Evolutionary conservation across 2,888 invertebrate species (phyloP).

Genomic region (Orthonychiurus folsomi): DNA sequence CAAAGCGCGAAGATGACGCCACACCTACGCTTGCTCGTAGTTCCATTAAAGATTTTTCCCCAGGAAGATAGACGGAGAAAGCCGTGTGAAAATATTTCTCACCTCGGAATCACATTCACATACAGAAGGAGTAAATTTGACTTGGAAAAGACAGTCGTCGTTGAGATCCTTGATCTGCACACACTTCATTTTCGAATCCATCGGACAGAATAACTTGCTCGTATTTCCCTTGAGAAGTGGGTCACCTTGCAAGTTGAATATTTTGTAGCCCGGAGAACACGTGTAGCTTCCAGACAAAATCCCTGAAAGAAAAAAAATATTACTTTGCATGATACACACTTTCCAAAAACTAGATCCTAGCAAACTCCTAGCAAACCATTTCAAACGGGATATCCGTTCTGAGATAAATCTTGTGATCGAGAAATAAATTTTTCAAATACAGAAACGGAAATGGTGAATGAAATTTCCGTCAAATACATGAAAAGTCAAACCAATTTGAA

Average conservation of each 20-base stretch:
- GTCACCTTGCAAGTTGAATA: constrained; percentile 37
- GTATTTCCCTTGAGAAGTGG: constrained; percentile 36
- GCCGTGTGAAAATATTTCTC: too few species aligned
- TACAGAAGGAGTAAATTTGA: constrained; percentile 40
- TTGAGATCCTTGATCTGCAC: constrained; percentile 38
- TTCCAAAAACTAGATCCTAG: too few species aligned
- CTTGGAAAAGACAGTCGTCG: constrained; percentile 40
- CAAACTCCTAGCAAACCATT: too few species aligned
- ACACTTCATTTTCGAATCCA: constrained; percentile 39
- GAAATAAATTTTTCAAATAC: too few species aligned
- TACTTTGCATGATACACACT: not conserved
- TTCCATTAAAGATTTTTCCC: not conserved
- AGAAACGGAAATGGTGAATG: too few species aligned
- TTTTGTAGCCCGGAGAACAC: constrained; percentile 38
- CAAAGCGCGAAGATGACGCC: too few species aligned
- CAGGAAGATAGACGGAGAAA: not conserved
- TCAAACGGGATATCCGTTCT: too few species aligned
- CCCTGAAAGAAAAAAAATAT: constrained; percentile 14
- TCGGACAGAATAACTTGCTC: constrained; percentile 40
- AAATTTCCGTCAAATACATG: too few species aligned
- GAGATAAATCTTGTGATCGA: too few species aligned
- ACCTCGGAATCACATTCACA: constrained; percentile 41
- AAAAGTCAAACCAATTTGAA: too few species aligned
- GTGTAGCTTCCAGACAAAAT: constrained; percentile 31
- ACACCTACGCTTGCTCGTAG: too few species aligned